Evolutionary conservation across 2,113 vertebrate genomes (phyloP).

Genomic region (Salvelinus namaycush): DNA sequence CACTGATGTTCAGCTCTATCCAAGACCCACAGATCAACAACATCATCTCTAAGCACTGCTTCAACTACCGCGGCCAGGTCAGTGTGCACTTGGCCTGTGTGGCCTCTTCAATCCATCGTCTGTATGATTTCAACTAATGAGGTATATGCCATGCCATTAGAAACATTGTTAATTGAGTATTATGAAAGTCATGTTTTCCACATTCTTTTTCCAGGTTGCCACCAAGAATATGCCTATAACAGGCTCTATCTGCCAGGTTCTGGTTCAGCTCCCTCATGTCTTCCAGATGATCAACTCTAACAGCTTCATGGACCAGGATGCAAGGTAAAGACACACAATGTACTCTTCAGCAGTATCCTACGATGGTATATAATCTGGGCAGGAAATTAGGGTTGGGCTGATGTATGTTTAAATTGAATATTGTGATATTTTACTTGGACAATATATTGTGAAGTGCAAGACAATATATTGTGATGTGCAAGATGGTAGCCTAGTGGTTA

Average conservation of each 20-base stretch:
- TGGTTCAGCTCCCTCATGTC: slow-evolving; percentile 93
- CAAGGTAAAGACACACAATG: slow-evolving; percentile 73
- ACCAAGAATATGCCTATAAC: slow-evolving; percentile 79
- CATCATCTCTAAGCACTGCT: slow-evolving; percentile 86
- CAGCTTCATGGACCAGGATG: slow-evolving; percentile 74
- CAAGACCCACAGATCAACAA: slow-evolving; percentile 92
- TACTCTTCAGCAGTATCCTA: too few relatives aligned
- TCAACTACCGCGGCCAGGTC: slow-evolving; percentile 90
- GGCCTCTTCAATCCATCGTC: background rate
- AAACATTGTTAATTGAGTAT: too few relatives aligned
- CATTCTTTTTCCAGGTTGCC: slow-evolving; percentile 70
- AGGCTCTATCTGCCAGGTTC: slow-evolving; percentile 88
- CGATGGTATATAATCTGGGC: too few relatives aligned
- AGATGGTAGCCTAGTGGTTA: too few relatives aligned
- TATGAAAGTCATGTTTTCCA: background rate
- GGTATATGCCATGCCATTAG: too few relatives aligned
- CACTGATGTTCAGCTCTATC: slow-evolving; percentile 86
- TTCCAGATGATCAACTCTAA: slow-evolving; percentile 86
- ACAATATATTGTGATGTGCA: too few relatives aligned
- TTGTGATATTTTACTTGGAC: too few relatives aligned
- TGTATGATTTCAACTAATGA: background rate
- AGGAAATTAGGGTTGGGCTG: background rate
- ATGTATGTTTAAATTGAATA: too few relatives aligned
- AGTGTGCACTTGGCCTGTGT: slow-evolving; percentile 18
- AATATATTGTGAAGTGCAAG: too few relatives aligned